These are phyloP conservation scores for Nemopilema nomurai DNA, from an alignment of 30 jellyfish, hydroid and myxozoan species.

Conservation along the genomic window DNA sequence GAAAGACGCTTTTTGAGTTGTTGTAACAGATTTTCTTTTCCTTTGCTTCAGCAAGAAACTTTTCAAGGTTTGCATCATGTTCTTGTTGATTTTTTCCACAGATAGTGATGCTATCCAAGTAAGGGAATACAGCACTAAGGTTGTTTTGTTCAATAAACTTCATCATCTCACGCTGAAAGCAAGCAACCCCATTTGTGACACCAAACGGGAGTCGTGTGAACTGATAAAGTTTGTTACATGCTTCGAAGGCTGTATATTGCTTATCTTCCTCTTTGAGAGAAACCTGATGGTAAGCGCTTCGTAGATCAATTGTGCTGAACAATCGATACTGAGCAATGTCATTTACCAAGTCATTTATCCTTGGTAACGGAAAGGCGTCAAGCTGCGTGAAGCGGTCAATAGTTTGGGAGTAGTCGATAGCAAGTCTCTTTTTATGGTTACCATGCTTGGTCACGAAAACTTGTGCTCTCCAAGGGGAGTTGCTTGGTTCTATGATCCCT, in stretches of 20 bases:
- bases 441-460: conserved; percentile 1
- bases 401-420: conserved; percentile 29
- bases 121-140: conserved; percentile 41
- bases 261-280: conserved; percentile 21
- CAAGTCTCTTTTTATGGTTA: conserved; percentile 11
- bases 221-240: conserved; percentile 31
- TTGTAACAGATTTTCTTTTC: conserved; percentile 35
- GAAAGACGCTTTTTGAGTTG: conserved; percentile 23
- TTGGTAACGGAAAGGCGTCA: conserved; percentile 67
- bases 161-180: conserved; percentile 35
- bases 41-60: conserved; percentile 66
- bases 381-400: conserved; percentile 40
- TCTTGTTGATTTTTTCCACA: conserved; percentile 64
- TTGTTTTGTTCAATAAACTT: conserved; percentile 14
- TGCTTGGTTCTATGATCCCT: conserved; percentile 38
- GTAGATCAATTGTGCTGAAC: conserved; percentile 41
- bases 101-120: conserved; percentile 48
- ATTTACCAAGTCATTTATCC: conserved; percentile 7
- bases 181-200: conserved; percentile 71
- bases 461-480: conserved; percentile 63
- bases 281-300: conserved; percentile 61
- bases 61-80: conserved; percentile 63
- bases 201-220: conserved; percentile 56
- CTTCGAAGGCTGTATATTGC: conserved; percentile 47
- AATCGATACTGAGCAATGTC: conserved; percentile 23